Base-by-base conservation (phyloP, 2,113 vertebrate species). In the Chloroceryle aenea region DNA sequence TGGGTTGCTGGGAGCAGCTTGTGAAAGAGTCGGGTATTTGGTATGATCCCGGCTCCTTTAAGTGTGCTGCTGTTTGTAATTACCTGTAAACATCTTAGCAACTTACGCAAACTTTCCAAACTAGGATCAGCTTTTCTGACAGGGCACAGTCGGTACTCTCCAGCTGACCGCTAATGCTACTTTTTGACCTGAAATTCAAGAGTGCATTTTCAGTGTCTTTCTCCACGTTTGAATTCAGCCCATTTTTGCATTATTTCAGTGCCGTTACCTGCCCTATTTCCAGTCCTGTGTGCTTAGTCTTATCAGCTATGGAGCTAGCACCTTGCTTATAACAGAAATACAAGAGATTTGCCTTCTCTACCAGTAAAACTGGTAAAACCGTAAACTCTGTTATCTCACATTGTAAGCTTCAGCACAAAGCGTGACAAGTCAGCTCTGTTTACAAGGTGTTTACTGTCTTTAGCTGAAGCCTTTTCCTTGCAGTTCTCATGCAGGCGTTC, bases 141-240 rank as follows among this genome's bases (percentile, higher is more conserved):
- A 71, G 63, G 0, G 0, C 38, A 74, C 52, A 72, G 34, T 14
- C 52, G 2, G 2, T 63, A 9, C 26, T 62, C 20, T 87, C 53
- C 42, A 78, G 18, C 64, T 91, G 72, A 48, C 56, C 29, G 1
- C 38, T 71, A n/a, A 74, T 48, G 52, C 38, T 84, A 6, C 47
- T 81, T 47, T 90, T 81, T 75, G 34, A 75, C 47, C 15, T 72
- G 52, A 79, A 56, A 72, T 82, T 91, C 62, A 91, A 40, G 25
- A 68, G 61, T 30, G 50, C 12, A 6, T 85, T 92, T 92, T 84
- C 45, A 77, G 14, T 47, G 12, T 83, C 50, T 92, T 80, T 47
- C 53, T 82, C 9, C 11, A 23, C 0, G 1, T 76, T 90, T 81
- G 52, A 89, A 71, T 30, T 53, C 30, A 8, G 43, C 26, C 81